Evolutionary conservation across 2,888 invertebrate genomes (phyloP).

Genomic region (Diabrotica balteata): DNA sequence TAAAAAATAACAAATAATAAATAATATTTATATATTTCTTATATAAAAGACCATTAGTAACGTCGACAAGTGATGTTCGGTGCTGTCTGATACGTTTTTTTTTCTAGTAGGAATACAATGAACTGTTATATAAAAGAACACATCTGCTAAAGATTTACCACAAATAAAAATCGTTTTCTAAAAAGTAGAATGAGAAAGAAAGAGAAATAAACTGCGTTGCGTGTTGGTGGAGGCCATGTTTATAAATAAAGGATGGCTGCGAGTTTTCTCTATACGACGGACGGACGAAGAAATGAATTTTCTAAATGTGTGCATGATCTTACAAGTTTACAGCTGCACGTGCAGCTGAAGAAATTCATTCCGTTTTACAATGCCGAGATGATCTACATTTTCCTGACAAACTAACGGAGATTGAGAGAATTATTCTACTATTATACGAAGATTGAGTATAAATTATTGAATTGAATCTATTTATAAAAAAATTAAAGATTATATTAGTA

Average conservation of each 20-base stretch:
- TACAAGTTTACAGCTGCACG: conserved; percentile 30
- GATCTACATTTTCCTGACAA: conserved; percentile 14
- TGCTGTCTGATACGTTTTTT: too few relatives aligned
- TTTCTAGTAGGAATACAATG: too few relatives aligned
- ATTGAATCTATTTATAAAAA: too few relatives aligned
- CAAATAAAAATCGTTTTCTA: too few relatives aligned
- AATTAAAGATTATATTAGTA: too few relatives aligned
- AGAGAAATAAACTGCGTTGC: conserved; percentile 31
- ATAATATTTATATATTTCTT: too few relatives aligned
- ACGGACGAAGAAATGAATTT: conserved; percentile 26
- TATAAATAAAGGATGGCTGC: conserved; percentile 32
- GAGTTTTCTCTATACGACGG: conserved; percentile 9
- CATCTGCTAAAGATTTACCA: too few relatives aligned
- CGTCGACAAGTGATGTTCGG: too few relatives aligned
- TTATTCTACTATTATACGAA: not conserved
- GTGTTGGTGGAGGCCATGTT: conserved; percentile 32
- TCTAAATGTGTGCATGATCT: conserved; percentile 33
- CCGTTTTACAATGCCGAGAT: conserved; percentile 14
- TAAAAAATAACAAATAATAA: too few relatives aligned
- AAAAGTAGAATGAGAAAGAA: not conserved
- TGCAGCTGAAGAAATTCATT: conserved; percentile 18
- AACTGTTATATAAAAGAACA: too few relatives aligned
- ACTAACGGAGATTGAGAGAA: conserved; percentile 8
- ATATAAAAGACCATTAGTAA: too few relatives aligned
- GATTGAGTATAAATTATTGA: too few relatives aligned